These are phyloP conservation scores for Emmelina monodactyla DNA, from an alignment of 2,888 invertebrate genomes.

Conservation along the genomic window DNA sequence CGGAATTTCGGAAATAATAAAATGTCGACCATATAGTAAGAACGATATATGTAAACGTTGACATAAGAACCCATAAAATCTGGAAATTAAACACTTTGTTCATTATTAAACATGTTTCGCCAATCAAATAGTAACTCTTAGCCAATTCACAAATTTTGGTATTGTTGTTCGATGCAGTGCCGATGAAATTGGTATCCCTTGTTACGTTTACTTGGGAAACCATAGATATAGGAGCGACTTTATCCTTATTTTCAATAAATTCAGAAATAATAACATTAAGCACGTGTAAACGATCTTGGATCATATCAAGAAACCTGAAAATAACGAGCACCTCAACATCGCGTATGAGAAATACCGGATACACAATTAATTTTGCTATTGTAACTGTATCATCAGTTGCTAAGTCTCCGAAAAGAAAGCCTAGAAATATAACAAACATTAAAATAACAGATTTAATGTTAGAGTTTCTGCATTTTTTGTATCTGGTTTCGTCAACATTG, in stretches of 20 bases:
- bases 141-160: slow-evolving; percentile 31
- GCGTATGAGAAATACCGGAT: slow-evolving; percentile 24
- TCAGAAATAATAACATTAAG: slow-evolving; percentile 27
- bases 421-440: slow-evolving; percentile 17
- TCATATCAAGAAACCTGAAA: no score
- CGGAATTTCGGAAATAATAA: slow-evolving; percentile 23
- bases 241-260: slow-evolving; percentile 26
- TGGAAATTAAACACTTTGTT: slow-evolving; percentile 36
- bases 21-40: slow-evolving; percentile 33
- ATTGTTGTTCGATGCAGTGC: slow-evolving; percentile 21
- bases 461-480: slow-evolving; percentile 19
- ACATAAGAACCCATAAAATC: slow-evolving; percentile 34
- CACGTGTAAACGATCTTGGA: slow-evolving; percentile 23
- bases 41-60: slow-evolving; percentile 33
- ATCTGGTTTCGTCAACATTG: slow-evolving; percentile 20
- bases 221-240: no score
- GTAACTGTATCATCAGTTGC: slow-evolving; percentile 12
- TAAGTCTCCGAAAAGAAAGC: slow-evolving; percentile 18
- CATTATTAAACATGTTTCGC: slow-evolving; percentile 26
- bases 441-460: slow-evolving; percentile 16
- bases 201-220: slow-evolving; percentile 20
- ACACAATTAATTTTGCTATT: slow-evolving; percentile 13
- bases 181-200: slow-evolving; percentile 22
- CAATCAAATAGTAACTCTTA: slow-evolving; percentile 28
- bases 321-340: slow-evolving; percentile 27